Conservation (phyloP, 2,113 vertebrate species). For the Callipepla californica region DNA sequence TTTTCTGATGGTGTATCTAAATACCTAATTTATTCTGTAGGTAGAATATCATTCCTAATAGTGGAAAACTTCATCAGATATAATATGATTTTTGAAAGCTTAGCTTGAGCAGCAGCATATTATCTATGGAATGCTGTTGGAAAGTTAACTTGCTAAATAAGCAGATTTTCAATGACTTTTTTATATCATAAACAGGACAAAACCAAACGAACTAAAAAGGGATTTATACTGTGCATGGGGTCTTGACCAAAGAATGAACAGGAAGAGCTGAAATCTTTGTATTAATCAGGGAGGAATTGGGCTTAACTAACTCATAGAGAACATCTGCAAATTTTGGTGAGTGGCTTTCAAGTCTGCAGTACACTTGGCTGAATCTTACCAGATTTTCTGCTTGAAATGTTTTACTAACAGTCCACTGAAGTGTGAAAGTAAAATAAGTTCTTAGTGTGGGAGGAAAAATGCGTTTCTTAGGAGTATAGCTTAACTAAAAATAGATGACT, state of each 20-base stretch:
- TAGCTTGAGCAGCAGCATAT: background rate
- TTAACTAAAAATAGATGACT: constrained; percentile 39
- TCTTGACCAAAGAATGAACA: constrained; percentile 3
- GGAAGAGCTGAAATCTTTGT: background rate
- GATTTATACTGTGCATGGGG: background rate
- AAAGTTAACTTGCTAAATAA: background rate
- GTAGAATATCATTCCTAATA: background rate
- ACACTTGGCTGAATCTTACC: background rate
- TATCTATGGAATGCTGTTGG: background rate
- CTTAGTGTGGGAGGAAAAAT: background rate
- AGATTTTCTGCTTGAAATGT: constrained; percentile 51
- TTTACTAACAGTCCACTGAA: constrained; percentile 35
- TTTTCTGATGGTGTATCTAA: background rate
- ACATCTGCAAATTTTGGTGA: background rate
- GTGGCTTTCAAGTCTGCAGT: constrained; percentile 1
- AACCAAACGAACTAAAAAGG: background rate
- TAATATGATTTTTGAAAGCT: background rate
- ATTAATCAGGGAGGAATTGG: background rate
- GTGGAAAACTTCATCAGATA: background rate
- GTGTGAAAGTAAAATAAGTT: constrained; percentile 34
- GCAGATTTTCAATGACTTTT: background rate
- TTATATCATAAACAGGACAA: background rate
- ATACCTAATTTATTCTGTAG: background rate
- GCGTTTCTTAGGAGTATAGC: background rate
- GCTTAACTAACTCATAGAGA: background rate